These are phyloP conservation scores for Dolichoris vasculosae DNA, from an alignment of 1,140 invertebrate genomes.

Conservation along the genomic window DNA sequence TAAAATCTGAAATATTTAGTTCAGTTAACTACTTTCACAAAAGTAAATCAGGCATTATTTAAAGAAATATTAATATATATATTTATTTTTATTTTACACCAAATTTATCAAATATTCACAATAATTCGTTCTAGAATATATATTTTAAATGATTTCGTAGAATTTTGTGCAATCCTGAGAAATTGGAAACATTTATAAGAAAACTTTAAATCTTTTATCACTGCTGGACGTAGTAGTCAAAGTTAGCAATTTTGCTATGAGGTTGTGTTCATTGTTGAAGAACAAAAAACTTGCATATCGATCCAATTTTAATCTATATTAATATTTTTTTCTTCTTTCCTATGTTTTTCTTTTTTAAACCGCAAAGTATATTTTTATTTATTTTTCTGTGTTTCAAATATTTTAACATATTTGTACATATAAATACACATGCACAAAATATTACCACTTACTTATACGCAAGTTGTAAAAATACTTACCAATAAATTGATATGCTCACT, in stretches of 20 bases:
- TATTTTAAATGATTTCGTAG: background rate
- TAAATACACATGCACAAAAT: no score
- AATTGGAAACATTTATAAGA: constrained; percentile 29
- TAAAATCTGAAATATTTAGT: background rate
- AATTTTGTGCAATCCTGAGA: background rate
- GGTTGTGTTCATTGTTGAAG: background rate
- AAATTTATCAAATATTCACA: no score
- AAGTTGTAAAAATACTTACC: no score
- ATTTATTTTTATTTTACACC: no score
- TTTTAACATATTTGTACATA: background rate
- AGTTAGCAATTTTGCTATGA: background rate
- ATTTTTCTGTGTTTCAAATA: constrained; percentile 26
- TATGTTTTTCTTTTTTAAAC: constrained; percentile 12
- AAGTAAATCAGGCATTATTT: background rate
- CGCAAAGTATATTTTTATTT: background rate
- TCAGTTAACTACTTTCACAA: background rate
- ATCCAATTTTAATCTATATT: constrained; percentile 50
- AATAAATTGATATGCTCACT: no score
- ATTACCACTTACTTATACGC: no score
- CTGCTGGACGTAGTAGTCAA: background rate
- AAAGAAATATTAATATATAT: no score
- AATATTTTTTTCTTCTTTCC: constrained; percentile 18
- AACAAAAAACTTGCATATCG: constrained; percentile 29
- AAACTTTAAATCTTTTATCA: background rate
- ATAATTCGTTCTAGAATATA: background rate